A percentile compares a stretch with the other conserved stretches of the same genome.
Evolutionary conservation across 2,797 vertebrate species (phyloP).

Genomic region (Melanotaenia maccullochi): DNA sequence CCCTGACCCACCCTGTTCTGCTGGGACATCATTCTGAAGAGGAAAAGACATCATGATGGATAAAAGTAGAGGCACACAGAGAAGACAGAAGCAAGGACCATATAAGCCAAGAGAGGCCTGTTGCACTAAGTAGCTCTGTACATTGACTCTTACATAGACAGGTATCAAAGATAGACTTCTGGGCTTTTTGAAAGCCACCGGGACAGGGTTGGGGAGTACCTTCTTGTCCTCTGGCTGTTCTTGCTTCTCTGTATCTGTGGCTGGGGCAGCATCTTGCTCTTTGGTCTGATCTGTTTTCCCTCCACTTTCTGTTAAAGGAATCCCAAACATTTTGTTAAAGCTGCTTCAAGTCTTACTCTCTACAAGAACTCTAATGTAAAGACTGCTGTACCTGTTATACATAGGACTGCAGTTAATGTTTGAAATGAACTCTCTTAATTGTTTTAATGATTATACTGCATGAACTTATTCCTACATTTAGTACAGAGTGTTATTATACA

Average conservation of each 20-base stretch:
- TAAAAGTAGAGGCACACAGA: not conserved
- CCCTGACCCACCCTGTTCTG: constrained; percentile 55
- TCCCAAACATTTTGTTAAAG: constrained; percentile 6
- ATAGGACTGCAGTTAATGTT: constrained; percentile 4
- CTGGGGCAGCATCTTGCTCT: constrained; percentile 53
- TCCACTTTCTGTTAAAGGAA: constrained; percentile 59
- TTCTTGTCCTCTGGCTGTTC: constrained; percentile 69
- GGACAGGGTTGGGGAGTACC: constrained; percentile 63
- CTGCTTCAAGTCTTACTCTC: constrained; percentile 7
- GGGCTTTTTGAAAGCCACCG: constrained; percentile 61
- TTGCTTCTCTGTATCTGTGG: constrained; percentile 49
- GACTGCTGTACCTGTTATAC: not conserved
- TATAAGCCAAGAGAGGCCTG: not conserved
- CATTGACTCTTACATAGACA: constrained; percentile 63
- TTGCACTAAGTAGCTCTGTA: constrained; percentile 7
- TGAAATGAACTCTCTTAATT: constrained; percentile 1
- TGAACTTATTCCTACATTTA: not conserved
- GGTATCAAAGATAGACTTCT: constrained; percentile 74
- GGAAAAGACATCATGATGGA: constrained; percentile 7
- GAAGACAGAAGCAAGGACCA: not conserved
- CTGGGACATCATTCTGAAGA: constrained; percentile 64
- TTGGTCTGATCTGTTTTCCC: constrained; percentile 66
- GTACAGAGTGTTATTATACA: not conserved
- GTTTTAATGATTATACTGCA: constrained; percentile 7
- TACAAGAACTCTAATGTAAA: not conserved